A percentile compares a stretch with the other conserved stretches of the same genome.
These are phyloP conservation scores for Siderastrea siderea DNA, from an alignment of 92 coral and sea anemone genomes.

Conservation along the genomic window DNA sequence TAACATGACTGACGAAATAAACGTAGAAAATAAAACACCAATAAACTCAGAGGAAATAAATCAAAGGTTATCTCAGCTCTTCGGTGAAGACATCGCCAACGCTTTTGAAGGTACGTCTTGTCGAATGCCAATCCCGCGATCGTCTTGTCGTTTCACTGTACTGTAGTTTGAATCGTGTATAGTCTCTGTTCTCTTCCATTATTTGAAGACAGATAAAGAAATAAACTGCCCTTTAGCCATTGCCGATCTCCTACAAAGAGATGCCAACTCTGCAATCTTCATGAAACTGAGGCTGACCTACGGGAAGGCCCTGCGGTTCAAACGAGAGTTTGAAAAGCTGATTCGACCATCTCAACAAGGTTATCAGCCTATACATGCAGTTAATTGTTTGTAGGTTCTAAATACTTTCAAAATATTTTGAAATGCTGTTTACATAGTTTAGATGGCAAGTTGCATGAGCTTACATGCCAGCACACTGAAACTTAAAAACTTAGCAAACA, in stretches of 20 bases:
- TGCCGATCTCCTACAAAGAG: constrained; percentile 44
- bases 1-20: not conserved
- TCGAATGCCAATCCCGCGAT: not conserved
- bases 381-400: no score
- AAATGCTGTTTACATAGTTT: no score
- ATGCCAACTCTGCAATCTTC: constrained; percentile 57
- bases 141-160: no score
- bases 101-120: constrained; percentile 48
- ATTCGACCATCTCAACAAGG: not conserved
- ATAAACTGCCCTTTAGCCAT: constrained; percentile 32
- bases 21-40: not conserved
- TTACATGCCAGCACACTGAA: no score
- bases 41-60: constrained; percentile 12
- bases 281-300: constrained; percentile 46
- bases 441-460: no score
- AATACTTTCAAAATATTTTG: no score
- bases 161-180: not conserved
- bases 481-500: no score
- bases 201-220: constrained; percentile 60
- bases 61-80: constrained; percentile 19
- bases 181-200: no score
- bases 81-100: constrained; percentile 43
- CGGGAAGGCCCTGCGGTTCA: constrained; percentile 57
- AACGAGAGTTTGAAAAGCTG: constrained; percentile 30
- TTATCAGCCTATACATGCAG: no score